Conservation (phyloP, 2,888 invertebrate species). For the Psococerastis gibbosa region DNA sequence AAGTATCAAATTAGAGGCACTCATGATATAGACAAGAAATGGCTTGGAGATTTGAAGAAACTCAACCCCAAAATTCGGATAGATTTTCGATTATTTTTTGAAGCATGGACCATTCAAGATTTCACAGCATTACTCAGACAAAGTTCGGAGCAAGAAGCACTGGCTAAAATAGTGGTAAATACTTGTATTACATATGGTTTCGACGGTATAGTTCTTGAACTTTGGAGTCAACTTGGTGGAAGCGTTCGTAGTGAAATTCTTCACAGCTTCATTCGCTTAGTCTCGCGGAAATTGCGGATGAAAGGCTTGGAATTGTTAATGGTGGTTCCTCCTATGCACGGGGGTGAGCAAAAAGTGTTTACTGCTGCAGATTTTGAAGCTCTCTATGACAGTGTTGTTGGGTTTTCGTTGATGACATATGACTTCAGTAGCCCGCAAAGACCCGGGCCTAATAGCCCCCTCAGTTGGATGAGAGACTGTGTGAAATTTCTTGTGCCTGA, state of each 20-base stretch:
- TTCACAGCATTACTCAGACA: conserved; percentile 50
- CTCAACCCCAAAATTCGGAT: conserved; percentile 30
- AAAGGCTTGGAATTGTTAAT: conserved; percentile 41
- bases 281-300: conserved; percentile 32
- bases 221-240: conserved; percentile 69
- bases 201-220: conserved; percentile 78
- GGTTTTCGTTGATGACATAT: conserved; percentile 92
- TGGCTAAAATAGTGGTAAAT: conserved; percentile 47
- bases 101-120: conserved; percentile 63
- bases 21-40: conserved; percentile 71
- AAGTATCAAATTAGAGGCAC: conserved; percentile 47
- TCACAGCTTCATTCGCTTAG: conserved; percentile 40
- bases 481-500: conserved; percentile 51
- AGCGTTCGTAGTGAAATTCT: conserved; percentile 36
- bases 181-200: conserved; percentile 58
- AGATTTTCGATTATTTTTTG: conserved; percentile 53
- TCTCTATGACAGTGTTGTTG: conserved; percentile 56
- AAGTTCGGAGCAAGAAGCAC: conserved; percentile 41
- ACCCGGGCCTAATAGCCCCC: conserved; percentile 71
- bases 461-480: conserved; percentile 62
- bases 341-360: conserved; percentile 44
- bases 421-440: conserved; percentile 71
- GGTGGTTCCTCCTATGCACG: conserved; percentile 60
- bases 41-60: conserved; percentile 55
- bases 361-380: conserved; percentile 53